phyloP scores from a whole-genome alignment of 2,888 invertebrate species.

The Yponomeuta plumbellus region DNA sequence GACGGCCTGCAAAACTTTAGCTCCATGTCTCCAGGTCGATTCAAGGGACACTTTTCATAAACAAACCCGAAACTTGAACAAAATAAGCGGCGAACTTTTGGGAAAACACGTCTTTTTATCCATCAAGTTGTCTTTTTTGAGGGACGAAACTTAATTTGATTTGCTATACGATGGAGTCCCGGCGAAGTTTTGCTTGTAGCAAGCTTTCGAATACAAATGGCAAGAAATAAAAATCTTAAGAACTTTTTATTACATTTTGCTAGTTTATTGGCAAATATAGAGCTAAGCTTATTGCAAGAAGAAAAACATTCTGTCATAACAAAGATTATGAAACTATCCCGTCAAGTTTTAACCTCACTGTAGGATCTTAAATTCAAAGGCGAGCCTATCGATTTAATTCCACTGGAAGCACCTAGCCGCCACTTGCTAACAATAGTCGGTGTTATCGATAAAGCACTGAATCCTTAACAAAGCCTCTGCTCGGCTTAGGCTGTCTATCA shows the following conservation, averaged over 20 bases:
- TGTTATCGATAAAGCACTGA: background rate
- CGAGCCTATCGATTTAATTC: background rate
- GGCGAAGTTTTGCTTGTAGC: background rate
- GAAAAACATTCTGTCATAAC: background rate
- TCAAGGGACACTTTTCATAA: background rate
- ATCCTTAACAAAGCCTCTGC: background rate
- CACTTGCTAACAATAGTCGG: background rate
- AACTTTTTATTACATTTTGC: slow-evolving; percentile 34
- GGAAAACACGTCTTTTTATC: slow-evolving; percentile 1
- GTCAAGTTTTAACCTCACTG: background rate
- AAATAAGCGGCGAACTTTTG: background rate
- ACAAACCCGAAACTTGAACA: background rate
- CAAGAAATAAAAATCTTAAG: slow-evolving; percentile 32
- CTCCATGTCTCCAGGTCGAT: background rate
- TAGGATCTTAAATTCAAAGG: background rate
- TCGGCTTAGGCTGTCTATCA: background rate
- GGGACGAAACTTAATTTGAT: slow-evolving; percentile 4
- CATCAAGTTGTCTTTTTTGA: background rate
- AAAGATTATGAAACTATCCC: background rate
- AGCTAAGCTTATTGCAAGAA: background rate
- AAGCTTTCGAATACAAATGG: background rate
- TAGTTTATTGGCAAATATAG: slow-evolving; percentile 26
- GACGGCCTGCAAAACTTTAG: background rate
- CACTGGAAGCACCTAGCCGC: background rate
- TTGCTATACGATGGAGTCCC: slow-evolving; percentile 3